These are phyloP conservation scores for Lophura nycthemera DNA, from an alignment of 2,113 vertebrate genomes.

Conservation along the genomic window DNA sequence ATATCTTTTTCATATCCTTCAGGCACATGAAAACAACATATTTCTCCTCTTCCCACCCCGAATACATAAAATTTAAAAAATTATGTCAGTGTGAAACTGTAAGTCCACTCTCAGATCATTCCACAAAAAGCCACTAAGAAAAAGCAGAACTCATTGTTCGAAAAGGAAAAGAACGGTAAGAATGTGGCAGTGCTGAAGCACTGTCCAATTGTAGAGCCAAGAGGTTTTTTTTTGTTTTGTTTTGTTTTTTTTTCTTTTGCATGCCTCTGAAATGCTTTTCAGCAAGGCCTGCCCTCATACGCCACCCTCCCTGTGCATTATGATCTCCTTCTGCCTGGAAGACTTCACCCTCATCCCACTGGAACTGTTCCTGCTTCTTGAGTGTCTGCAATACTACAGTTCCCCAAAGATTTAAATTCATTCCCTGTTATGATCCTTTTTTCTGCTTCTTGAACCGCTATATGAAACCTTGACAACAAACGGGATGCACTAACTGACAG, in stretches of 20 bases:
- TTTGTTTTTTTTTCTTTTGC: background rate
- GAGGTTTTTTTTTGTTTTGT: background rate
- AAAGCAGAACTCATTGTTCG: background rate
- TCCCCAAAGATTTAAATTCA: background rate
- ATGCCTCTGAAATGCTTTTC: background rate
- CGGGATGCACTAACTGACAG: too few relatives aligned
- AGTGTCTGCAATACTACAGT: background rate
- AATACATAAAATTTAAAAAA: background rate
- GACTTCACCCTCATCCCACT: background rate
- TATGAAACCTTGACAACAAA: background rate
- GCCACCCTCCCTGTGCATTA: background rate
- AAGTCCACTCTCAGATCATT: background rate
- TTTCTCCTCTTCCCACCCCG: background rate
- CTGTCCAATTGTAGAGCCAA: background rate
- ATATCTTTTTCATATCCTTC: background rate
- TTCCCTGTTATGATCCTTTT: fast-evolving
- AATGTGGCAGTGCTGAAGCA: background rate
- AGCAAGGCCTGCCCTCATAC: background rate
- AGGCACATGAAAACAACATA: background rate
- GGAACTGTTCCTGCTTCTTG: background rate
- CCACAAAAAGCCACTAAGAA: background rate
- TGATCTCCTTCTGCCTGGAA: background rate
- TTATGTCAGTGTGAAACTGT: background rate
- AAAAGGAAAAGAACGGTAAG: background rate
- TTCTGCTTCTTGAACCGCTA: background rate